These are phyloP conservation scores for Conops quadrifasciatus DNA, from an alignment of 2,888 invertebrate genomes.

Conservation along the genomic window DNA sequence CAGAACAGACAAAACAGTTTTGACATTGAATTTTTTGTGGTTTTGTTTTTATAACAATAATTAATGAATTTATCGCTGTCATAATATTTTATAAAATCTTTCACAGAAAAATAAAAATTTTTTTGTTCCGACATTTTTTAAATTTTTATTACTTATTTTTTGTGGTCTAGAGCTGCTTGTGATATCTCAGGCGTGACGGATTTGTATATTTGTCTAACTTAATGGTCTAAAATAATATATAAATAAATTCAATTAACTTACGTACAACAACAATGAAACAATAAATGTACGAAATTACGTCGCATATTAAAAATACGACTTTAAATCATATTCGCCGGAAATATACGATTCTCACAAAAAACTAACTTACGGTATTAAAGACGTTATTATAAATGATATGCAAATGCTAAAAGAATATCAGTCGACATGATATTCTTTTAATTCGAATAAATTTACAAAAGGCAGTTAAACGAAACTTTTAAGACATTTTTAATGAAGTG, in stretches of 20 bases:
- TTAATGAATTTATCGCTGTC: slow-evolving; percentile 35
- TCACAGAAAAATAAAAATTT: not conserved
- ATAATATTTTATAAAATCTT: slow-evolving; percentile 23
- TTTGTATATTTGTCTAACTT: not conserved
- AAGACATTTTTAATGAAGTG: too few species aligned
- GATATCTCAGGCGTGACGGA: slow-evolving; percentile 55
- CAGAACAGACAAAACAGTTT: not conserved
- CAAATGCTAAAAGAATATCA: not conserved
- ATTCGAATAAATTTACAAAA: not conserved
- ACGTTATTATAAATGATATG: not conserved
- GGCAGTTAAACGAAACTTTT: too few species aligned
- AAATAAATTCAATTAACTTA: not conserved
- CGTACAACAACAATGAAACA: slow-evolving; percentile 11
- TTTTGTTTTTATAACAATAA: not conserved
- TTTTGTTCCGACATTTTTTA: slow-evolving; percentile 26
- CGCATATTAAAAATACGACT: too few species aligned
- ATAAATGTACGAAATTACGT: not conserved
- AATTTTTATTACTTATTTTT: slow-evolving; percentile 20
- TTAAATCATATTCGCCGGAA: not conserved
- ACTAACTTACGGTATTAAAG: not conserved
- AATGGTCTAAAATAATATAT: not conserved
- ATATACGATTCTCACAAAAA: not conserved
- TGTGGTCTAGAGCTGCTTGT: slow-evolving; percentile 14
- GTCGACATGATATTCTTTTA: not conserved
- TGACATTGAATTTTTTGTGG: slow-evolving; percentile 5